Evolutionary conservation across 1,140 invertebrate genomes (phyloP).

Genomic region (Neodiprion lecontei): DNA sequence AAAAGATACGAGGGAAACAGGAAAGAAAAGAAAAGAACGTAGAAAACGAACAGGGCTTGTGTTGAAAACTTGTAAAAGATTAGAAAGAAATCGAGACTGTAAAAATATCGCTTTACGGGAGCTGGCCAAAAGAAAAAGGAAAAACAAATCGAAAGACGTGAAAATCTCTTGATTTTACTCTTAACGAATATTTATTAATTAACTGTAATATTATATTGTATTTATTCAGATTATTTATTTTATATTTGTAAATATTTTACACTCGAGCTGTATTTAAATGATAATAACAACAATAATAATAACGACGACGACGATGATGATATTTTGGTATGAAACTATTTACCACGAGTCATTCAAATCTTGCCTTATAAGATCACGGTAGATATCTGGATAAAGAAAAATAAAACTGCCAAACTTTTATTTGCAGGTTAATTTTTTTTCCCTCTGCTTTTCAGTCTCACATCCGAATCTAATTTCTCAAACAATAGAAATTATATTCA

Average conservation of each 20-base stretch:
- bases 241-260: slow-evolving; percentile 59
- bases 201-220: slow-evolving; percentile 51
- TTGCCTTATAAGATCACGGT: too few species aligned
- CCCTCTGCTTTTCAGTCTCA: too few species aligned
- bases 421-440: too few species aligned
- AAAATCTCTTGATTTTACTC: not conserved
- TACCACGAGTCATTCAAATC: too few species aligned
- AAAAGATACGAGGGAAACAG: not conserved
- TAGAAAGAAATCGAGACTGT: not conserved
- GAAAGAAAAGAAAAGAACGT: too few species aligned
- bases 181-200: slow-evolving; percentile 56
- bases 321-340: too few species aligned
- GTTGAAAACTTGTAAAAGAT: not conserved
- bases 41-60: not conserved
- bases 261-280: slow-evolving; percentile 50
- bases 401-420: too few species aligned
- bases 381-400: too few species aligned
- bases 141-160: not conserved
- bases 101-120: not conserved
- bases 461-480: too few species aligned
- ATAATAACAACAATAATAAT: not conserved
- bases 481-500: too few species aligned
- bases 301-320: not conserved
- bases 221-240: slow-evolving; percentile 64
- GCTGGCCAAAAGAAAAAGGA: not conserved